A percentile compares a stretch with the other conserved stretches of the same genome.
phyloP scores from a whole-genome alignment of 2,888 invertebrate species.

The Apocheima hispidaria region DNA sequence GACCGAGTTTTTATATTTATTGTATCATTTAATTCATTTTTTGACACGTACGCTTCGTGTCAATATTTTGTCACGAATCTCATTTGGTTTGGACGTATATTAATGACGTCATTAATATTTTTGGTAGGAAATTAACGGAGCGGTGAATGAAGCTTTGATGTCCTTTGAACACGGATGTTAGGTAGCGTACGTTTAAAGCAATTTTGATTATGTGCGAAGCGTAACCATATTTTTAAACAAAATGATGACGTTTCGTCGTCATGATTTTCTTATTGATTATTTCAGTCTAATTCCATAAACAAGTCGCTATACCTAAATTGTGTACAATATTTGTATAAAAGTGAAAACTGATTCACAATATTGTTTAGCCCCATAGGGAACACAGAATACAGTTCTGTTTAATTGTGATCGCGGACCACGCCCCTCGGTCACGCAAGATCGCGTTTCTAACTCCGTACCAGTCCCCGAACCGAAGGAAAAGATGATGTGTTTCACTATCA shows the following conservation, averaged over 20 bases:
- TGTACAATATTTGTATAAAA: no score
- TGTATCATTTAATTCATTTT: constrained; percentile 73
- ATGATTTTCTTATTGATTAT: not conserved
- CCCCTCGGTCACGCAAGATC: constrained; percentile 82
- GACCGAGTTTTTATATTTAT: constrained; percentile 68
- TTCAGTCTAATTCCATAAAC: not conserved
- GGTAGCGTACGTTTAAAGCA: constrained; percentile 58
- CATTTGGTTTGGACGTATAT: constrained; percentile 76
- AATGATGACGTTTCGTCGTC: not conserved
- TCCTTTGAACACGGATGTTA: constrained; percentile 60
- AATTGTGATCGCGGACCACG: constrained; percentile 80
- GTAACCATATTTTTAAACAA: constrained; percentile 38
- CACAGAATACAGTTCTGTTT: constrained; percentile 67
- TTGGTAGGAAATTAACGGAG: constrained; percentile 78
- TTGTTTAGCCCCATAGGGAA: constrained; percentile 24
- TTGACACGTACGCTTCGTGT: constrained; percentile 71
- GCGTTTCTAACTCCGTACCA: constrained; percentile 67
- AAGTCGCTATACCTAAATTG: not conserved
- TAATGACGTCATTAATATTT: constrained; percentile 81
- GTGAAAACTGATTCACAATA: not conserved
- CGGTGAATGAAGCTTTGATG: constrained; percentile 70
- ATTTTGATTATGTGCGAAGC: constrained; percentile 53
- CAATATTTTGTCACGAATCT: constrained; percentile 85
- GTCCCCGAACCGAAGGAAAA: constrained; percentile 32
- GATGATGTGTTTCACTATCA: constrained; percentile 14